Percentiles rank a stretch among this genome's conserved stretches.
These are phyloP conservation scores for Cataglyphis rosenhaueri DNA, from an alignment of 2,888 invertebrate genomes.

Conservation along the genomic window DNA sequence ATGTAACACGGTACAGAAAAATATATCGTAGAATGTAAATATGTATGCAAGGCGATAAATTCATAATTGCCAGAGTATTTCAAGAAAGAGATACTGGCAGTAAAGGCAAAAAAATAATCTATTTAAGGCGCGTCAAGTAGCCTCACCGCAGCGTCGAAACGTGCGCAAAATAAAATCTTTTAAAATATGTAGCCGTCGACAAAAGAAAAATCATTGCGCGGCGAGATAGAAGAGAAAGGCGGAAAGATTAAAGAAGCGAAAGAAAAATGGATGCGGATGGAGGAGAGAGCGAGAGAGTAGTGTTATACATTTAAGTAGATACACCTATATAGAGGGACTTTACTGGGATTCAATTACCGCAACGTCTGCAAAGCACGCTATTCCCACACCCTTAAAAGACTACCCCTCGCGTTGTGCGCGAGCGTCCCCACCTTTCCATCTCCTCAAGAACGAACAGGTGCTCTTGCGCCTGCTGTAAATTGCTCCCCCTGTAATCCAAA, in stretches of 20 bases:
- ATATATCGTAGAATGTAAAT: neutral
- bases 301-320: slow-evolving; percentile 77
- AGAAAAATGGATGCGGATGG: slow-evolving; percentile 50
- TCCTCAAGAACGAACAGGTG: slow-evolving; percentile 84
- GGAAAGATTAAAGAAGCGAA: slow-evolving; percentile 51
- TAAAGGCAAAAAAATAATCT: neutral
- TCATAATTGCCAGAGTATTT: neutral
- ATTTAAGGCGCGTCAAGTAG: neutral
- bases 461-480: slow-evolving; percentile 84
- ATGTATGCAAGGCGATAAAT: neutral
- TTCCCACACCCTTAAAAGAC: slow-evolving; percentile 77
- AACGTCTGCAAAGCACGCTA: slow-evolving; percentile 85
- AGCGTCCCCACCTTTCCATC: slow-evolving; percentile 78
- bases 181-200: neutral
- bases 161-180: neutral
- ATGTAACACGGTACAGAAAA: neutral
- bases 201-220: slow-evolving; percentile 45
- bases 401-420: slow-evolving; percentile 66
- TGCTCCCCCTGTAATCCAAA: slow-evolving; percentile 84
- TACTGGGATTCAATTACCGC: slow-evolving; percentile 85
- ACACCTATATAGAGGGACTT: slow-evolving; percentile 79
- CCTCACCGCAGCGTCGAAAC: neutral
- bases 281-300: slow-evolving; percentile 60
- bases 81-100: neutral
- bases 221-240: slow-evolving; percentile 34